Conservation (phyloP, 2,797 vertebrate genomes). For the Threskiornis aethiopicus region DNA sequence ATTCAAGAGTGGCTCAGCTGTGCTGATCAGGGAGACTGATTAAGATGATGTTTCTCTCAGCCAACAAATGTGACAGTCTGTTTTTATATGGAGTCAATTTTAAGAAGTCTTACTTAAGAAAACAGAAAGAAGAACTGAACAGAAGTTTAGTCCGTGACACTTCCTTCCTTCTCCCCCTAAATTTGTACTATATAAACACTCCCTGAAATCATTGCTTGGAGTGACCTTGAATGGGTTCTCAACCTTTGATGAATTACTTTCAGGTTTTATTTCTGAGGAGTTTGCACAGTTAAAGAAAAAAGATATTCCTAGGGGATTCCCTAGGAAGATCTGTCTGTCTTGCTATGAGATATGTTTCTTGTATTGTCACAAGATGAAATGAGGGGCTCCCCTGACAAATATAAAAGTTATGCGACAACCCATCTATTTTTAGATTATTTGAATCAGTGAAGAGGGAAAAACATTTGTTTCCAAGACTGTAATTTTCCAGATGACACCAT, state of each 20-base stretch:
- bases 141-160: not conserved
- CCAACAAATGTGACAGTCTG: not conserved
- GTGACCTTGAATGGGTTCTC: conserved; percentile 7
- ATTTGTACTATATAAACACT: not conserved
- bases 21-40: not conserved
- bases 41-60: not conserved
- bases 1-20: not conserved
- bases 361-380: conserved; percentile 23
- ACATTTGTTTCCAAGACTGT: conserved; percentile 71
- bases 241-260: not conserved
- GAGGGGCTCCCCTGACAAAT: conserved; percentile 54
- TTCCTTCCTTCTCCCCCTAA: not conserved
- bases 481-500: conserved; percentile 80
- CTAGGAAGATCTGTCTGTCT: conserved; percentile 40
- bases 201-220: not conserved
- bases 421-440: conserved; percentile 74
- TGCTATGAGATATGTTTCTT: not conserved
- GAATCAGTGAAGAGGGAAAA: conserved; percentile 64
- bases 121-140: not conserved
- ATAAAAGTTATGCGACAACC: conserved; percentile 55
- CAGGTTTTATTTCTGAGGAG: not conserved
- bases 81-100: not conserved
- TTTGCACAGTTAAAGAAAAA: not conserved
- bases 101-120: conserved; percentile 1
- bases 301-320: conserved; percentile 7